Conservation (phyloP, 2,888 invertebrate species). For the Adela reaumurella region DNA sequence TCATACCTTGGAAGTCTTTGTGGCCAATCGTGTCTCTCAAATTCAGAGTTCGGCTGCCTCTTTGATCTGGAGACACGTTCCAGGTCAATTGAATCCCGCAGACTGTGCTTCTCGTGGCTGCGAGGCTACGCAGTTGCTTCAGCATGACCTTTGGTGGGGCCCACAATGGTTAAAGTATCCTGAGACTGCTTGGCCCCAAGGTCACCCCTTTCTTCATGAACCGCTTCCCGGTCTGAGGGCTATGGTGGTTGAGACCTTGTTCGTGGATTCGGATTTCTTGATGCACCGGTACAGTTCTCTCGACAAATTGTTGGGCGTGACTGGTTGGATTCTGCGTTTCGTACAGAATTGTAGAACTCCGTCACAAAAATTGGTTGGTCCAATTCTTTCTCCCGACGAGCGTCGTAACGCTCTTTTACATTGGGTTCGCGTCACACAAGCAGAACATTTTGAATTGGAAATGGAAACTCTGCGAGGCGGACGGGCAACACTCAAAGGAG, state of each 20-base stretch:
- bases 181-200: background rate
- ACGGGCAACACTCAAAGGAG: background rate
- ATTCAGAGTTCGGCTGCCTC: background rate
- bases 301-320: background rate
- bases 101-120: slow-evolving; percentile 2
- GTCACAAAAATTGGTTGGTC: background rate
- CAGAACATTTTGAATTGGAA: background rate
- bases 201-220: background rate
- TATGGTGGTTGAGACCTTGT: background rate
- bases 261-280: background rate
- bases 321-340: background rate
- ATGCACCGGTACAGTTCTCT: background rate
- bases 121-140: background rate
- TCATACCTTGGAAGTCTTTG: slow-evolving; percentile 3
- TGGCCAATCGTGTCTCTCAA: slow-evolving; percentile 1
- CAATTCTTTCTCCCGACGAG: background rate
- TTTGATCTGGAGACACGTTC: slow-evolving; percentile 5
- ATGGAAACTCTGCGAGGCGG: background rate
- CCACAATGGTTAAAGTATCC: background rate
- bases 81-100: slow-evolving; percentile 3
- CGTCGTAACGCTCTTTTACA: background rate
- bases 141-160: slow-evolving; percentile 3
- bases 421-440: background rate
- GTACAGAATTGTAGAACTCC: background rate
- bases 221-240: background rate